A percentile compares a stretch with the other conserved stretches of the same genome.
Conservation (phyloP, 37 sponge, comb jelly and placozoan genomes). For the Amphimedon queenslandica region DNA sequence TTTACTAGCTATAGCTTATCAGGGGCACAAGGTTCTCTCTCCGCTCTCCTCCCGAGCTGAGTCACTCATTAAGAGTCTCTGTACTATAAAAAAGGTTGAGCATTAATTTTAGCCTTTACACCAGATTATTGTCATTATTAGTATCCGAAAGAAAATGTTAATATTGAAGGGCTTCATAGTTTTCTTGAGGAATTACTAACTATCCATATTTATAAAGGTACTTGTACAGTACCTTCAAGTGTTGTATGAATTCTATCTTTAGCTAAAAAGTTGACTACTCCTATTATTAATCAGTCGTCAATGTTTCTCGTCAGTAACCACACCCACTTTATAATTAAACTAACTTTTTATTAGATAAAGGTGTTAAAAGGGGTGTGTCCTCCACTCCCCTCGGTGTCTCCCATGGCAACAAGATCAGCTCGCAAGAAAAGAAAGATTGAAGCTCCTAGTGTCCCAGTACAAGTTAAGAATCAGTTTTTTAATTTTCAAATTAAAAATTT, state of each 20-base stretch:
- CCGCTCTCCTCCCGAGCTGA: not conserved
- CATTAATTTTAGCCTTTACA: no score
- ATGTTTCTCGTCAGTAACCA: not conserved
- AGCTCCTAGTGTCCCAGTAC: not conserved
- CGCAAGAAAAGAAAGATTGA: conserved; percentile 23
- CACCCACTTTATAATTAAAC: not conserved
- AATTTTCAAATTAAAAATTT: no score
- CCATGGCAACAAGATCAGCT: conserved; percentile 42
- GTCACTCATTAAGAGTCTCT: not conserved
- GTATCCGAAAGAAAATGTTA: not conserved
- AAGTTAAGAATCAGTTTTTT: not conserved
- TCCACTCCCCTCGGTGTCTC: conserved; percentile 32
- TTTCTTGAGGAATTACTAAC: not conserved
- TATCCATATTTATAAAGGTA: not conserved
- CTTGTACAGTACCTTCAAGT: not conserved
- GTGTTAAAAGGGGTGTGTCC: not conserved
- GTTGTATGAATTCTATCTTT: not conserved
- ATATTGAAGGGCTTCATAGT: not conserved
- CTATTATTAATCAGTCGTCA: not conserved
- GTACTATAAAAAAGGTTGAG: no score
- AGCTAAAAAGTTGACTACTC: not conserved
- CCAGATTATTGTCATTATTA: no score
- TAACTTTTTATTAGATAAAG: conserved; percentile 9
- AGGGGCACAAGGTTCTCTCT: not conserved
- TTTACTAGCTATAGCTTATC: not conserved